Conservation (phyloP, 2,113 vertebrate species). For the Solenodon paradoxus region DNA sequence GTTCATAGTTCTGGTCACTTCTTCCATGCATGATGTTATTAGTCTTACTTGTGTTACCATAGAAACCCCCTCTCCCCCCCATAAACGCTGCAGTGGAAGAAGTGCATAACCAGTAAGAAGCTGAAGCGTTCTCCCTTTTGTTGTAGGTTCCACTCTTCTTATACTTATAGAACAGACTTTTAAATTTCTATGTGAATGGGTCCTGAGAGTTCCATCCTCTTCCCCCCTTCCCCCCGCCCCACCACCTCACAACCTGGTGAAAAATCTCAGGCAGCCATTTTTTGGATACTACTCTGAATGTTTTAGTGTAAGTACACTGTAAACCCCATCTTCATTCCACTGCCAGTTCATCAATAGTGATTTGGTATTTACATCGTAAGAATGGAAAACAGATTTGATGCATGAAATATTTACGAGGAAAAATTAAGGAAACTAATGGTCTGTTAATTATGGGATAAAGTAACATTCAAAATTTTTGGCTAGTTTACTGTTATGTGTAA, state of each 20-base stretch:
- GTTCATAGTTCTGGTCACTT: not conserved
- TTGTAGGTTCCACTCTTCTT: not conserved
- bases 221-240: too few relatives aligned
- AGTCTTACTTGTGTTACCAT: not conserved
- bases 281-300: not conserved
- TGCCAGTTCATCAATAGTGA: not conserved
- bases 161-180: not conserved
- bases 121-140: not conserved
- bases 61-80: not conserved
- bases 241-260: not conserved
- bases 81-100: not conserved
- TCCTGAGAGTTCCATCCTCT: too few relatives aligned
- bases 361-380: not conserved
- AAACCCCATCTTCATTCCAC: not conserved
- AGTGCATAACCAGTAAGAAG: not conserved
- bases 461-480: not conserved
- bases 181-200: too few relatives aligned
- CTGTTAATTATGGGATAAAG: not conserved
- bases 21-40: not conserved
- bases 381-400: not conserved
- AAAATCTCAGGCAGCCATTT: not conserved
- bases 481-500: not conserved
- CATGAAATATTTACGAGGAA: not conserved
- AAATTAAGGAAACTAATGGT: not conserved
- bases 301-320: not conserved